Base-by-base conservation (phyloP, 2,113 vertebrate genomes). In the Tichodroma muraria region DNA sequence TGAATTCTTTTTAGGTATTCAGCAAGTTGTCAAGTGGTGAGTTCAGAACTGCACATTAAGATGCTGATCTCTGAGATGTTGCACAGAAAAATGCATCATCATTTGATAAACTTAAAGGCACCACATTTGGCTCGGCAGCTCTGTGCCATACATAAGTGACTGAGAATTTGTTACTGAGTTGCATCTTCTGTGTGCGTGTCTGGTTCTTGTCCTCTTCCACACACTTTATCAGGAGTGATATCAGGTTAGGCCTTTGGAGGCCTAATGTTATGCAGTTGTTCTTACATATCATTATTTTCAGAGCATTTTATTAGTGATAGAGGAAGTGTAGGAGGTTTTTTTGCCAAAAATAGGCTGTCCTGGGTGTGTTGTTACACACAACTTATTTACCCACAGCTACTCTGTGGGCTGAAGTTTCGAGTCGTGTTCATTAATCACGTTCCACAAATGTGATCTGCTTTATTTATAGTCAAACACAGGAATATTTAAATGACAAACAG, bases 331-430 rank as follows among this genome's bases (percentile, higher is more conserved):
- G 87, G 80, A 86, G 82, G 9, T 88, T 79, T 82, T 53, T 57
- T 59, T 81, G 72, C 85, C 92, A 90, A 68, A 57, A 94, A 88
- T 75, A 88, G 80, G 30, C 65, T 71, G 9, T 76, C 49, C 53
- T 79, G 93, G 57, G 56, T 88, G 80, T 91, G 82, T 59, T 95
- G 68, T 93, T 75, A 64, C 22, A 65, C 30, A 82, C 53, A 83
- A 80, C 73, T 87, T 88, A 90, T 88, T 96, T 94, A 94, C 92
- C 83, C 85, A 93, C 59, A 85, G 81, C 94, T 85, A 63, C 81
- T 64, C 71, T 95, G 85, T 95, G 91, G 93, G 87, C 64, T 85
- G 83, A 66, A 95, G 85, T 95, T 91, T 95, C 15, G 11, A 94
- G 82, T 94, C 33, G 3, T 89, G 45, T 88, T 94, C 68, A 37